Base-by-base conservation (phyloP, 2,113 vertebrate genomes). In the Gymnorhina tibicen region DNA sequence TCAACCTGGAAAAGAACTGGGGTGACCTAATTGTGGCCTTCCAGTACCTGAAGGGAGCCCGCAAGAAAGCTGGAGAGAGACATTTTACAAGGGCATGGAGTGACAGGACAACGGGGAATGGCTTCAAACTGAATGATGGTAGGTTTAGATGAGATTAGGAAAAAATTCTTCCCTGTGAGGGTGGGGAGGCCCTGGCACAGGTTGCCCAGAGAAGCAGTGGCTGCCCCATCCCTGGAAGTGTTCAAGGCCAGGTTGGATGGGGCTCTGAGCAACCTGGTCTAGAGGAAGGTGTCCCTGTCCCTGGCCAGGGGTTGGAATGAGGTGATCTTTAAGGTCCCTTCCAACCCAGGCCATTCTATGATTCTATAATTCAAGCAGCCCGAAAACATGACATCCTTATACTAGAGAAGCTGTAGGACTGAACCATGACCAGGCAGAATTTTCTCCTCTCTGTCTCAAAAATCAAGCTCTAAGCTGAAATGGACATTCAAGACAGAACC, bases 1-100 rank as follows among this genome's bases (percentile, higher is more conserved):
- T 63, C 28, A 11, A 4, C 0, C 24, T 72, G 26, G 30, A 13
- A 1, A 0, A 41, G 30, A 49, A 30, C 0, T 14, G 3, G 46
- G 10, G 6, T 42, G 35, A 27, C 0, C 15, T 7, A 16, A 27
- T 7, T 81, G 27, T 1, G 3, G 2, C 9, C 9, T 73, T 66
- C 0, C 35, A 18, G 21, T 16, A 1, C 1, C 35, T 72, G 35
- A 56, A 80, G 12, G 20, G 11, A 50, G 7, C 11, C 21, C 1
- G 42, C 13, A 49, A 6, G 17, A 63, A 49, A 58, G 32, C 23
- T 19, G 21, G 50, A 80, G 26, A 64, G 17, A 14, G 17, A 47
- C 11, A 13, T 4, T 47, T 47, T 30, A 8, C n/a, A 56, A 8
- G 6, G 7, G 9, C 1, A 16, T 52, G 27, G 20, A 67, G 23